Evolutionary conservation across 2,888 invertebrate species (phyloP).

Genomic region (Oligia fasciuncula): DNA sequence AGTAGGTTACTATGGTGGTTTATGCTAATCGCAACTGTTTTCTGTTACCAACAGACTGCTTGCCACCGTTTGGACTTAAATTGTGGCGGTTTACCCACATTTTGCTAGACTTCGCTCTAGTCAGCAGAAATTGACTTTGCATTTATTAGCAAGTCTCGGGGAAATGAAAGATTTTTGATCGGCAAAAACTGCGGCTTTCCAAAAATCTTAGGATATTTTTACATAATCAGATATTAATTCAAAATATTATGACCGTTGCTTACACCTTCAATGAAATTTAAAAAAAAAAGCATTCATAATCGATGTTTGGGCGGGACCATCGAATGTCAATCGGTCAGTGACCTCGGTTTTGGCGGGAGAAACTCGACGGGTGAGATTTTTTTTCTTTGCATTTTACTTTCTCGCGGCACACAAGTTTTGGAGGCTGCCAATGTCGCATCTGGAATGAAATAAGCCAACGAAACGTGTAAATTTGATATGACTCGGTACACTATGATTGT

Average conservation of each 20-base stretch:
- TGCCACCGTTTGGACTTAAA: constrained; percentile 36
- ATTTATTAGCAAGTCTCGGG: background rate
- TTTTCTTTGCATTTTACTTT: constrained; percentile 88
- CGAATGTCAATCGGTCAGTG: constrained; percentile 88
- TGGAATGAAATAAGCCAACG: constrained; percentile 60
- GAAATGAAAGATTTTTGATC: background rate
- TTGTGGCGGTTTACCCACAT: constrained; percentile 18
- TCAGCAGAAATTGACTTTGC: constrained; percentile 2
- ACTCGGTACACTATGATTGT: constrained; percentile 38
- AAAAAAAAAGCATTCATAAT: constrained; percentile 51
- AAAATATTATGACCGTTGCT: background rate
- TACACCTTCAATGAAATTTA: constrained; percentile 20
- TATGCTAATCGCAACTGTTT: constrained; percentile 50
- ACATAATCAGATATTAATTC: background rate
- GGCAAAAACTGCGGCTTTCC: background rate
- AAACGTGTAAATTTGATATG: constrained; percentile 65
- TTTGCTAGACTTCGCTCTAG: background rate
- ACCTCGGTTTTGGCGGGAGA: constrained; percentile 88
- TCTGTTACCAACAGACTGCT: constrained; percentile 35
- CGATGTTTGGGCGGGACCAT: constrained; percentile 74
- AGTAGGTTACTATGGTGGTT: constrained; percentile 57
- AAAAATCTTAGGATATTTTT: background rate
- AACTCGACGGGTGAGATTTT: constrained; percentile 83
- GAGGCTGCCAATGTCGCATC: constrained; percentile 63
- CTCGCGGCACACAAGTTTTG: constrained; percentile 74